A percentile compares a stretch with the other conserved stretches of the same genome.
Evolutionary conservation across 2,113 vertebrate species (phyloP).

Genomic region (Orcinus orca): DNA sequence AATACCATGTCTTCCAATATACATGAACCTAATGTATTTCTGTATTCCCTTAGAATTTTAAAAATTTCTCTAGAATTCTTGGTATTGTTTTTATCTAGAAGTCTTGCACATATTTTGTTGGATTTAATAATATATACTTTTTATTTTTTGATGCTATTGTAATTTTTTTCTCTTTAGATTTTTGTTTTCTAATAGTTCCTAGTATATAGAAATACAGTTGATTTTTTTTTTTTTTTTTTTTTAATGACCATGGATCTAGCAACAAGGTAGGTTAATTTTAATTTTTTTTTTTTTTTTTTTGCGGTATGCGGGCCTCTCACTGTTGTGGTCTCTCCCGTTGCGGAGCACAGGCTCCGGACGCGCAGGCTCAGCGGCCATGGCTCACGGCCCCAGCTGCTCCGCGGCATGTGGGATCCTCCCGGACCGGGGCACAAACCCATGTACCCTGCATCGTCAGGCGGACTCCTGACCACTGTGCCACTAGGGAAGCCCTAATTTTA

Average conservation of each 20-base stretch:
- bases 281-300: too few relatives aligned
- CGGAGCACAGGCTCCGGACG: too few relatives aligned
- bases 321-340: too few relatives aligned
- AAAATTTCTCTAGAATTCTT: not conserved
- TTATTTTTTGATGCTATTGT: not conserved
- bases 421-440: too few relatives aligned
- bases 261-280: not conserved
- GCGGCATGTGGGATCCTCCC: too few relatives aligned
- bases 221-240: not conserved
- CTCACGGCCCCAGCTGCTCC: accelerated
- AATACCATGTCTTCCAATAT: not conserved
- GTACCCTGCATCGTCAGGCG: too few relatives aligned
- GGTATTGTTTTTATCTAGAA: not conserved
- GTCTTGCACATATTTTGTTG: not conserved
- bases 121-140: not conserved
- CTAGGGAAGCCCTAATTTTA: not conserved
- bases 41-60: not conserved
- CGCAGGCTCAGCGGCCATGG: too few relatives aligned
- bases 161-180: not conserved
- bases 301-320: too few relatives aligned
- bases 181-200: not conserved
- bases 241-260: not conserved
- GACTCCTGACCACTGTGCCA: too few relatives aligned
- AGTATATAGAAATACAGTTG: not conserved
- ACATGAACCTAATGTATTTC: not conserved